Base-by-base conservation (phyloP, 2,888 invertebrate species). In the Ypsolopha scabrella region DNA sequence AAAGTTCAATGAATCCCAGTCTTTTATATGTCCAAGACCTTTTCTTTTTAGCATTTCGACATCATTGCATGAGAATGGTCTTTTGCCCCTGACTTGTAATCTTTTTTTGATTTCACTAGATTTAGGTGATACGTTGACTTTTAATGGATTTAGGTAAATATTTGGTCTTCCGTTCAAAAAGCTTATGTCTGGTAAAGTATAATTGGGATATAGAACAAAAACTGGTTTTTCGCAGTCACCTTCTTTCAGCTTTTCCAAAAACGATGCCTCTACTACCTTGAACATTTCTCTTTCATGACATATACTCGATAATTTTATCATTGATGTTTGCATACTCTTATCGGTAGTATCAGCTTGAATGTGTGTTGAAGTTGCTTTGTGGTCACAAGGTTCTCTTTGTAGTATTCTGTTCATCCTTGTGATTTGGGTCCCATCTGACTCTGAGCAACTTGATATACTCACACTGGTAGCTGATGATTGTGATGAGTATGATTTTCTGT, bases 1-100 rank as follows among this genome's bases (percentile, higher is more conserved):
- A 59, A 97, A 93, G 62, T 94, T 95, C 50, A 98, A 82, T 0
- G 96, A 97, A 64, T 96, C 95, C 97, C 97, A 98, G 75, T 98
- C 98, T 69, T 92, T 91, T 7, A 98, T 92, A 69, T 97, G 96
- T 43, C 90, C 89, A 57, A 95, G 91, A 51, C 94, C 94, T 73
- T 93, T 92, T 67, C 92, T 92, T 68, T 92, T 92, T 41, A 96
- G 75, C 55, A 91, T 89, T 75, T 96, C 96, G 50, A 95, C 88
- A 67, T 96, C 95, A 63, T 92, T 93, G 67, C 91, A 93, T 45
- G 94, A 94, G 67, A 94, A 92, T 1, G 94, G 94, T 56, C 92
- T 79, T 62, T 89, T 86, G 45, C 86, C 80, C 70, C 77, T 88
- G 52, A 68, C 63, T 62, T 72, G 72, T 48, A 77, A 62, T 64